These are phyloP conservation scores for Hemibates koningsi DNA, from an alignment of 2,113 vertebrate species.

Conservation along the genomic window DNA sequence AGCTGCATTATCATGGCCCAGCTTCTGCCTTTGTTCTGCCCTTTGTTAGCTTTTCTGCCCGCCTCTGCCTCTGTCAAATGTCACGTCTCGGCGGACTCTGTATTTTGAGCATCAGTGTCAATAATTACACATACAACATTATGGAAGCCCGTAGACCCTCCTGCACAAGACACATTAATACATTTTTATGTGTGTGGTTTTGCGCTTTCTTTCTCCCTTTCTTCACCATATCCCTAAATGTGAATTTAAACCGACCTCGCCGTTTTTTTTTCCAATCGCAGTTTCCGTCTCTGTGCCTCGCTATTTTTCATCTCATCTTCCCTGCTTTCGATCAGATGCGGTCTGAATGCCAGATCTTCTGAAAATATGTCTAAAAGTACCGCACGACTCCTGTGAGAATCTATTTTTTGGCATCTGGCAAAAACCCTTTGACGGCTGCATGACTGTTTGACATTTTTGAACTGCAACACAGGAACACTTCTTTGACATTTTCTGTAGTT, in stretches of 20 bases:
- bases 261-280: accelerated
- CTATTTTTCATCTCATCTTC: background rate
- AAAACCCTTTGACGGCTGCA: background rate
- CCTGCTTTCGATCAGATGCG: accelerated
- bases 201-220: background rate
- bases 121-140: constrained; percentile 65
- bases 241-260: background rate
- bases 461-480: background rate
- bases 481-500: background rate
- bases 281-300: accelerated
- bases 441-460: background rate
- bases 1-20: constrained; percentile 47
- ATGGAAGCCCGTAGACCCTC: constrained; percentile 31
- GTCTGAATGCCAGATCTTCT: background rate
- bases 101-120: constrained; percentile 69
- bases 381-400: background rate
- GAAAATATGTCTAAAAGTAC: background rate
- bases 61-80: constrained; percentile 63
- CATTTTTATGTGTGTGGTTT: constrained; percentile 17
- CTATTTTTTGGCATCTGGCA: background rate
- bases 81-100: constrained; percentile 64
- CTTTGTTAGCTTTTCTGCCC: constrained; percentile 66
- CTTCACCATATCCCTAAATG: background rate
- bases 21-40: constrained; percentile 52
- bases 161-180: constrained; percentile 29